These are phyloP conservation scores for Rattus norvegicus DNA, from an alignment of 2,113 vertebrate species.

Conservation along the genomic window GRCr8 NC_086026.1:38668001-38668500, in stretches of 20 bases:
- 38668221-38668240: neutral
- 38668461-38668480: neutral
- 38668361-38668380: constrained; percentile 1
- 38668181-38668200: neutral
- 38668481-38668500: constrained; percentile 50
- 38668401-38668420: neutral
- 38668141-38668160: neutral
- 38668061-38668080: neutral
- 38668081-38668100: neutral
- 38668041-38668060: neutral
- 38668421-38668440: neutral
- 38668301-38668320: neutral
- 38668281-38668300: neutral
- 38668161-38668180: neutral
- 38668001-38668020: neutral
- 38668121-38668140: neutral
- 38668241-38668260: neutral
- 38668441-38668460: neutral
- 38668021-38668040: neutral
- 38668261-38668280: neutral
- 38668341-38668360: neutral
- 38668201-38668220: neutral
- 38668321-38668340: neutral
- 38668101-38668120: neutral
- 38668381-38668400: neutral